Evolutionary conservation across 2,113 vertebrate genomes (phyloP).

Genomic region (Callorhinus ursinus): DNA sequence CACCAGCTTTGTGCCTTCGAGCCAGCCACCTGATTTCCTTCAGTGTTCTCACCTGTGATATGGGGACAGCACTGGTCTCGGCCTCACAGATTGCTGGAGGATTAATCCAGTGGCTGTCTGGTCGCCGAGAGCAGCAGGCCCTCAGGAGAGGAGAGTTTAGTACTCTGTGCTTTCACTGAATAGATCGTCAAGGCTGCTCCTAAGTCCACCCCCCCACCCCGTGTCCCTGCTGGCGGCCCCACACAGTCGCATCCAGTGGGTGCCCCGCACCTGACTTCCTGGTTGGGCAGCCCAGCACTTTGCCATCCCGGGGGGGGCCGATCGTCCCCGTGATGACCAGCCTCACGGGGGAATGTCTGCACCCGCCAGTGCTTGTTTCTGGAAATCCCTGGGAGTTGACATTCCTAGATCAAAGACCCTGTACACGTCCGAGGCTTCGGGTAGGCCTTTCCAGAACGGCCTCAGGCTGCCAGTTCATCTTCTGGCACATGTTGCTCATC

Average conservation of each 20-base stretch:
- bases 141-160: background rate
- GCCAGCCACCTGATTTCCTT: accelerated
- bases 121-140: no score
- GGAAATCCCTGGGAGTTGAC: background rate
- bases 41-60: background rate
- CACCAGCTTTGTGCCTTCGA: background rate
- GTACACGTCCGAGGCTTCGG: background rate
- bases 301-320: no score
- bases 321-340: accelerated
- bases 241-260: accelerated
- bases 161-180: background rate
- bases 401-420: background rate
- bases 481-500: accelerated
- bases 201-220: no score
- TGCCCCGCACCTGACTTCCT: accelerated
- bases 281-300: accelerated
- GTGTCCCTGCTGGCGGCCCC: background rate
- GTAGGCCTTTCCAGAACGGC: background rate
- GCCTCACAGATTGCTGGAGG: accelerated
- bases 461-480: background rate
- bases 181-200: no score
- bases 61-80: accelerated
- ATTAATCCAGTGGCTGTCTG: accelerated
- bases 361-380: accelerated
- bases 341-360: background rate